Evolutionary conservation across 2,113 vertebrate species (phyloP).

Genomic region (Thermophis baileyi): DNA sequence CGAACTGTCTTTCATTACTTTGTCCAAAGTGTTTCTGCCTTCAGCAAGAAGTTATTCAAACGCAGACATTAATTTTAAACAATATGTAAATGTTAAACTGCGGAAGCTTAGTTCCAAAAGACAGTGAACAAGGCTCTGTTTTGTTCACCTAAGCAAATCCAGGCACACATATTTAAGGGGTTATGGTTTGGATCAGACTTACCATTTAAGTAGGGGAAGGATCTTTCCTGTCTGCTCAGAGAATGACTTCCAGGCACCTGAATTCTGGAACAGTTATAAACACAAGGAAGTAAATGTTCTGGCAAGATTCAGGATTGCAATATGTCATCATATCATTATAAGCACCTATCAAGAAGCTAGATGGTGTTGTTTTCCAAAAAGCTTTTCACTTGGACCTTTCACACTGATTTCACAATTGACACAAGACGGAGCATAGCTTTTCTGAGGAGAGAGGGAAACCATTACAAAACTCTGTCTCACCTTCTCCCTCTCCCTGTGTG

Average conservation of each 20-base stretch:
- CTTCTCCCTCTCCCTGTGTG: background rate
- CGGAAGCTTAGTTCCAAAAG: constrained; percentile 9
- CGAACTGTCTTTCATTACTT: constrained; percentile 38
- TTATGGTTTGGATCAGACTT: constrained; percentile 11
- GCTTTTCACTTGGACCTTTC: constrained; percentile 20
- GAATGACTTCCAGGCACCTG: constrained; percentile 19
- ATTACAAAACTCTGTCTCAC: background rate
- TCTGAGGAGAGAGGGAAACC: background rate
- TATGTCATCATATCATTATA: background rate
- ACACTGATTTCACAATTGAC: constrained; percentile 27
- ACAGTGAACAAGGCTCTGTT: constrained; percentile 13
- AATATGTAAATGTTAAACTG: constrained; percentile 19
- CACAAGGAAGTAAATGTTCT: constrained; percentile 14
- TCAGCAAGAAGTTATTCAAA: constrained; percentile 19
- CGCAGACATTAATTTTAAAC: constrained; percentile 19
- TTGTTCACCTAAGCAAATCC: constrained; percentile 42
- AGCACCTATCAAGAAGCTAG: background rate
- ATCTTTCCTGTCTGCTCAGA: constrained; percentile 20
- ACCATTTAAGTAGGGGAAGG: constrained; percentile 23
- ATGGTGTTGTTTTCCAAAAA: background rate
- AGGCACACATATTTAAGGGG: constrained; percentile 17
- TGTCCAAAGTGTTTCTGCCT: constrained; percentile 16
- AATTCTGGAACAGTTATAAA: constrained; percentile 7
- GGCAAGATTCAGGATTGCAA: background rate
- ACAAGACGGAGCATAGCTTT: constrained; percentile 33